phyloP scores from a whole-genome alignment of 1,140 invertebrate species.

The Mylabris phalerata region DNA sequence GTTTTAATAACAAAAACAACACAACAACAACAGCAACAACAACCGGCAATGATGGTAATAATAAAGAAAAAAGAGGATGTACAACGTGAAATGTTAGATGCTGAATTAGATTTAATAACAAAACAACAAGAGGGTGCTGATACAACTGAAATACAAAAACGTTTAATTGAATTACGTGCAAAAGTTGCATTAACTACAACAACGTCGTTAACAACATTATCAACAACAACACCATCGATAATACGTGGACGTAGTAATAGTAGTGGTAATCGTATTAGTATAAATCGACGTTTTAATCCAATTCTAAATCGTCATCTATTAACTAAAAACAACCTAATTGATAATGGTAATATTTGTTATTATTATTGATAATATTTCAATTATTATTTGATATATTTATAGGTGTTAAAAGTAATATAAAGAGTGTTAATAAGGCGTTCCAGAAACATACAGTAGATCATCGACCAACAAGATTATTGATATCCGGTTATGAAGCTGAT shows the following conservation, averaged over 20 bases:
- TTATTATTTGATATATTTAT: conserved; percentile 2
- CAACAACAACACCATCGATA: background rate
- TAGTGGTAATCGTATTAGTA: conserved; percentile 38
- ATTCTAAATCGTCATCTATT: conserved; percentile 37
- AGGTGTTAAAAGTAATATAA: conserved; percentile 21
- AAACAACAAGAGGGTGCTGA: conserved; percentile 67
- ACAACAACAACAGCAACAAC: background rate
- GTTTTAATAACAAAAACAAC: conserved; percentile 20
- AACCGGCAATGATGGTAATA: too few relatives aligned
- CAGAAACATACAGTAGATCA: conserved; percentile 65
- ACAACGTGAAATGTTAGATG: conserved; percentile 74
- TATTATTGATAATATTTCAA: background rate
- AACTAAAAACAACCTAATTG: conserved; percentile 37
- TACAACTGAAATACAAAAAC: conserved; percentile 63
- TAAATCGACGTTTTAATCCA: conserved; percentile 34
- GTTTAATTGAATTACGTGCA: conserved; percentile 63
- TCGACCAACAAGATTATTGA: conserved; percentile 67
- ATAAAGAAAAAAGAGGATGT: conserved; percentile 44
- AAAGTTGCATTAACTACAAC: conserved; percentile 44
- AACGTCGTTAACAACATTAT: too few relatives aligned
- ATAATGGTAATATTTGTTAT: conserved; percentile 22
- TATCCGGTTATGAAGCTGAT: conserved; percentile 69
- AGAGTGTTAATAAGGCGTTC: conserved; percentile 22
- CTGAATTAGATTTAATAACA: conserved; percentile 79
- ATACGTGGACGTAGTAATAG: conserved; percentile 18